Base-by-base conservation (phyloP, 2,797 vertebrate genomes). In the Sparus aurata region DNA sequence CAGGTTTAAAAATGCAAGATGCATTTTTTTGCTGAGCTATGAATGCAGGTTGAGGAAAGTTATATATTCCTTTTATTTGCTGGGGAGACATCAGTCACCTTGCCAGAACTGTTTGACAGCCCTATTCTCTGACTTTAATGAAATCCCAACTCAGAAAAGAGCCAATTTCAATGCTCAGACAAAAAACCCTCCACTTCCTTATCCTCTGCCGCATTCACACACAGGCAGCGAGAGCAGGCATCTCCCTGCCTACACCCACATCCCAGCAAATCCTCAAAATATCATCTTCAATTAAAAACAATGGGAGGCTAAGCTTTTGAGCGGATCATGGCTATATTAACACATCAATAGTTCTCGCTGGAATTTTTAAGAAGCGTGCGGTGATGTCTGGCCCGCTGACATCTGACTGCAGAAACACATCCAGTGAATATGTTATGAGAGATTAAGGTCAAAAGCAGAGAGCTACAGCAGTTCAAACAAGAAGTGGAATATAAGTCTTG, bases 101-200 rank as follows among this genome's bases (percentile, higher is more conserved):
- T 77, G 85, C 69, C 58, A 76, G 67, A 79, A 73, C 66, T 25
- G 63, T 85, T 72, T 82, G 89, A 91, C 89, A 91, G 83, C 67
- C 76, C 63, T 46, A 86, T 92, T 93, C 82, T 91, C 84, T 86
- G 82, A 88, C 80, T 92, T 84, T 92, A 92, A 94, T 93, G 85
- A 94, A 93, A 93, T 92, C 77, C 70, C 58, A 81, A 75, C 73
- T 73, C 84, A 86, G 80, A 87, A 92, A 89, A 82, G 80, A 81
- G 78, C 59, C 85, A 68, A 87, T 92, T 93, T 87, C 70, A 85
- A 88, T 84, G 75, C 85, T 85, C 78, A 78, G 63, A 87, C 88
- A 89, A 94, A 90, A 89, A 92, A 88, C 43, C 77, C 72, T 77
- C 64, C 64, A 70, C 60, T 86, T 79, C 79, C 77, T 80, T 60